Base-by-base conservation (phyloP, 2,113 vertebrate species). In the Athene cunicularia region DNA sequence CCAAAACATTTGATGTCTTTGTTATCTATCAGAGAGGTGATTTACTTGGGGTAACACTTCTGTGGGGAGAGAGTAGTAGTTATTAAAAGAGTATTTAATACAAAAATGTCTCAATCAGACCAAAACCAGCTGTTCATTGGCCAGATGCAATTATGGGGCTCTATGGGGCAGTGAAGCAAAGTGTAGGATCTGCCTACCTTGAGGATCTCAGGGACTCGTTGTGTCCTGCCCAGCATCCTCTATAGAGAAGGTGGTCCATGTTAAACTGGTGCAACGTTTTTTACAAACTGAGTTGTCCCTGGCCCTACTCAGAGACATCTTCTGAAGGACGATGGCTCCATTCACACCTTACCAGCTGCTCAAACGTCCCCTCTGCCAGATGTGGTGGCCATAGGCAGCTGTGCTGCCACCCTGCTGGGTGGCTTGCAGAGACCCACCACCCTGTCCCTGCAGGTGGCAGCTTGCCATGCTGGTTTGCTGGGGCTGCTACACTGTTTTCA, bases 161-260 rank as follows among this genome's bases (percentile, higher is more conserved):
- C 30, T 53, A 2, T 21, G 45, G 28, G 37, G 14, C 53, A 68
- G 17, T 0, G 0, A 52, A 59, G 27, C 0, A 0, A 62, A 72
- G 17, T 18, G 12, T 3, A 20, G 82, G 22, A 53, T 73, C 28
- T 77, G 37, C 24, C 17, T 71, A 8, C 32, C 13, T 16, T 41
- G 12, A 70, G 11, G 8, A 20, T 62, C 52, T 43, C 12, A 30
- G 37, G 11, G 23, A 50, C 28, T 47, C 21, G n/a, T 6, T 3
- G 4, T 5, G 37, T 68, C 45, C 63, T 75, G 56, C 35, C 32
- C 5, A 17, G 27, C 28, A 86, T 68, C 55, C 49, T 85, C n/a
- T 21, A 10, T 21, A 53, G 33, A 85, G 71, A 47, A 92, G 37
- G 30, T 37, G 21, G 30, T 41, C 39, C 35, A 26, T 16, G 17